These are phyloP conservation scores for Meteorus colon DNA, from an alignment of 2,888 invertebrate genomes.

Conservation along the genomic window DNA sequence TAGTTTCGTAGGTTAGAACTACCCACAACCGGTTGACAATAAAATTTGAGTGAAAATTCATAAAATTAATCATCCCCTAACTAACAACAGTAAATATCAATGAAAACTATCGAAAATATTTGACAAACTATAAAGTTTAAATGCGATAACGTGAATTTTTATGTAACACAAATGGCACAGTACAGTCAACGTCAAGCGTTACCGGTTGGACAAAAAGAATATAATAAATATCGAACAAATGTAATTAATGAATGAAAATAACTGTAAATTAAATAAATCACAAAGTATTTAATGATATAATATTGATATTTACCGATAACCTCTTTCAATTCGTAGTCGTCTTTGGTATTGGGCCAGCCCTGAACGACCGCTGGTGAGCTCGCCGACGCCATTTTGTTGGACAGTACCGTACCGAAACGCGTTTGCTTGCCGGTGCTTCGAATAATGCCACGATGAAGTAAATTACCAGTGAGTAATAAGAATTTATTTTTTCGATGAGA, in stretches of 20 bases:
- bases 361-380: slow-evolving; percentile 74
- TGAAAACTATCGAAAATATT: slow-evolving; percentile 22
- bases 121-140: slow-evolving; percentile 17
- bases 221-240: background rate
- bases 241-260: slow-evolving; percentile 6
- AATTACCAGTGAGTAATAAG: slow-evolving; percentile 49
- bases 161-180: slow-evolving; percentile 48
- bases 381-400: slow-evolving; percentile 78
- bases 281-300: slow-evolving; percentile 17
- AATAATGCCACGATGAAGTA: slow-evolving; percentile 57
- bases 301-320: slow-evolving; percentile 85
- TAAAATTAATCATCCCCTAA: background rate
- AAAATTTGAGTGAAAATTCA: slow-evolving; percentile 46
- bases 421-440: slow-evolving; percentile 74
- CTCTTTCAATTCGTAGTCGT: slow-evolving; percentile 94
- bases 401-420: slow-evolving; percentile 76
- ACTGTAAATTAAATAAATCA: background rate
- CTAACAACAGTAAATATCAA: background rate
- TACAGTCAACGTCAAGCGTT: slow-evolving; percentile 28
- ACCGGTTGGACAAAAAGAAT: slow-evolving; percentile 17
- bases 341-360: slow-evolving; percentile 91
- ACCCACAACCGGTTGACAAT: slow-evolving; percentile 50
- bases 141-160: slow-evolving; percentile 44
- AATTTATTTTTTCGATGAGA: slow-evolving; percentile 45
- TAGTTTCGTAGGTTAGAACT: slow-evolving; percentile 51